phyloP scores from a whole-genome alignment of 2,888 invertebrate genomes.

The Nephrotoma appendiculata region DNA sequence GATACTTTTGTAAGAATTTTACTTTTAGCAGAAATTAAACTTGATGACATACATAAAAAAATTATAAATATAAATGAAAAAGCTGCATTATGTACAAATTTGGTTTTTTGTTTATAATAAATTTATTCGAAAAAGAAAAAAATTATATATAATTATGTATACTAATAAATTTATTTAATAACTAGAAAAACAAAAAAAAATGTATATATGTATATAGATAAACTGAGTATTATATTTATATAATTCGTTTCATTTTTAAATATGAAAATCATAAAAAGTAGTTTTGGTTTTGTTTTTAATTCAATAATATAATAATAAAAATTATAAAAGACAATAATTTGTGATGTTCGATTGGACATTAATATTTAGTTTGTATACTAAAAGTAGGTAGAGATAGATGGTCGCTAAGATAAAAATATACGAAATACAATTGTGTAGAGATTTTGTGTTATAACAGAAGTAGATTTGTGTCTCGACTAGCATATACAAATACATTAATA shows the following conservation, averaged over 20 bases:
- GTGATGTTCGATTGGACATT: not conserved
- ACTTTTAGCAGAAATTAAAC: not conserved
- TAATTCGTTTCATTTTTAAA: not conserved
- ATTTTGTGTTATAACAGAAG: not conserved
- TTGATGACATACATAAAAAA: not conserved
- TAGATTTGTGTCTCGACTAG: not conserved
- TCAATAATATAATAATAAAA: not conserved
- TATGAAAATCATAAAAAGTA: not conserved
- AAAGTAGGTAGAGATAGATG: not conserved
- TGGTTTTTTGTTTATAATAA: not conserved
- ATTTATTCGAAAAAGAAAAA: not conserved
- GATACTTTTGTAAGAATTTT: not conserved
- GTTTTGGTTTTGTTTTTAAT: not conserved
- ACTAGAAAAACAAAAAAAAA: not conserved
- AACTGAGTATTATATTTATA: not conserved
- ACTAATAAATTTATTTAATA: not conserved
- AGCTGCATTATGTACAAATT: not conserved
- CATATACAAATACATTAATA: not conserved
- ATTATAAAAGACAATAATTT: not conserved
- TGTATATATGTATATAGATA: not conserved
- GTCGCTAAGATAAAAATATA: not conserved
- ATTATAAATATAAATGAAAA: not conserved
- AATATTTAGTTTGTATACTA: not conserved
- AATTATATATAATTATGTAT: not conserved
- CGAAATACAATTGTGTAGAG: not conserved